Evolutionary conservation across 2,888 invertebrate species (phyloP).

Genomic region (Melieria omissa): DNA sequence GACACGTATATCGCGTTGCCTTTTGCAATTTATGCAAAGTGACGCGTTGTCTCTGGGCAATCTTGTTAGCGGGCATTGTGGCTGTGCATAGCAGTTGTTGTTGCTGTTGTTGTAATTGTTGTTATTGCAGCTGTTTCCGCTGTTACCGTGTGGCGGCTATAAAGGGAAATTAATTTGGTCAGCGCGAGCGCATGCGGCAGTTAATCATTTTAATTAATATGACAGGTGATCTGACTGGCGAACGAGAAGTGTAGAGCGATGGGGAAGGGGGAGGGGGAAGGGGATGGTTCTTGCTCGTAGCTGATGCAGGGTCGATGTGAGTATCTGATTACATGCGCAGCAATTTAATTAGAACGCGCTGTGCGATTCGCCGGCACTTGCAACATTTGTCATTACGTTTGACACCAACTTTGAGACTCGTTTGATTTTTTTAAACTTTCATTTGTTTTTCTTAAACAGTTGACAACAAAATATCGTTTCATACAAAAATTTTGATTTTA

Average conservation of each 20-base stretch:
- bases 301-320: no score
- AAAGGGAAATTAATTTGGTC: constrained; percentile 38
- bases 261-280: no score
- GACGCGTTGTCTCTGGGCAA: no score
- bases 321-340: not conserved
- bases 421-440: no score
- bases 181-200: constrained; percentile 29
- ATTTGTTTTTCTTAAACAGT: no score
- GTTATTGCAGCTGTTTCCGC: not conserved
- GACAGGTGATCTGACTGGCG: constrained; percentile 9
- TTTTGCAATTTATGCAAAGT: constrained; percentile 7
- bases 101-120: not conserved
- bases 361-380: not conserved
- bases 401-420: no score
- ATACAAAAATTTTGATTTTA: no score
- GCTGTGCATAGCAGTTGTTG: not conserved
- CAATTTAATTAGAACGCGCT: not conserved
- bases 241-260: no score
- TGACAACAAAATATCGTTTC: no score
- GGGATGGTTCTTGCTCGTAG: no score
- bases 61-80: not conserved
- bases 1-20: no score
- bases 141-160: constrained; percentile 17
- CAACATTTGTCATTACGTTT: not conserved
- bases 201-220: constrained; percentile 42